Evolutionary conservation across 2,888 invertebrate species (phyloP), one percentile per base, ranked within the genome.

Genomic region (Ornithoptera alexandrae): DNA sequence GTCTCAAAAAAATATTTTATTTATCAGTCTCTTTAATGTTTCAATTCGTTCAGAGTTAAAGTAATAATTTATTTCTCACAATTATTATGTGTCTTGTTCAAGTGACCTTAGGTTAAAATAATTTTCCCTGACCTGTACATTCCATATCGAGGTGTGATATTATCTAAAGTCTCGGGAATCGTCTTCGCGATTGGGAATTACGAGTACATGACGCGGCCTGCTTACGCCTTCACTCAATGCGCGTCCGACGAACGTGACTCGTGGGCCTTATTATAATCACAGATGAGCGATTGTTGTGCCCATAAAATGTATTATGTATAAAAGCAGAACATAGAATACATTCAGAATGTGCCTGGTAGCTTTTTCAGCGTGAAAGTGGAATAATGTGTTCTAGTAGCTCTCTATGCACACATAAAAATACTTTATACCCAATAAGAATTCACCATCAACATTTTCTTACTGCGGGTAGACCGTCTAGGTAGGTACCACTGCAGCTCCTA

Each of bases 281-380:
- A 91, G 86, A 91, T 91, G 82, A 87, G 88, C 87, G 88, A 89
- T 91, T 90, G 90, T 91, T 89, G 86, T 81, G 84, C 79, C 82
- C 85, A 84, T 87, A 85, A 88, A 85, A 91, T 90, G 88, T 87
- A 89, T 91, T 88, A 90, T 90, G 88, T 90, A 92, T 90, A 85
- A 84, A 87, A 85, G 80, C 84, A 79, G 81, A 83, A 84, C 83
- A 81, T 76, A 81, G 82, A 84, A 84, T 82, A 66, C 39, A 66
- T 81, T 80, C 77, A 70, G 75, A 77, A 80, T 80, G 80, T 75
- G 79, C 76, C 79, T 79, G 81, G 78, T 84, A 75, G 72, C 84
- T 89, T 87, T 89, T 85, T 80, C 75, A 60, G 67, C 60, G 67
- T 65, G 60, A 65, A 68, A 56, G 7, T 56, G 6, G 56, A 46